Evolutionary conservation across 2,888 invertebrate genomes (phyloP), one percentile per base, ranked within the genome.

Genomic region (Papilio demoleus): DNA sequence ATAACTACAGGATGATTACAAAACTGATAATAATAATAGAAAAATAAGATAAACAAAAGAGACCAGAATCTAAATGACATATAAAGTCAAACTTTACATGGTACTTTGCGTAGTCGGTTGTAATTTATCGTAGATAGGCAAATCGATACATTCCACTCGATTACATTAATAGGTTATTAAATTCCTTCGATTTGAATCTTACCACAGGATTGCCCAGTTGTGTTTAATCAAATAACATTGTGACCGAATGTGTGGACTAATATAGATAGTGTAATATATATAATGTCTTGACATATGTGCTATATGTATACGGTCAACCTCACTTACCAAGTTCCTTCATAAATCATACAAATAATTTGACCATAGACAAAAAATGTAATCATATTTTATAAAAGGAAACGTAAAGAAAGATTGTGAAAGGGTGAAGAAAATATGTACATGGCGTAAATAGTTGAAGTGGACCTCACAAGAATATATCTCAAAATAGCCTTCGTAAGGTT

Each of bases 121-220:
- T 56, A 56, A 56, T 56, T 56, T 31, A 31, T 31, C 8, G 4
- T 31, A n/a, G 31, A 5, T 27, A 56, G 12, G 27, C n/a, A n/a
- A 9, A 56, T 56, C 17, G 31, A 56, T 9, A 56, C 53, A 56
- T 56, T 31, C 53, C 53, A 56, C 8, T 17, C 53, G 9, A 31
- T 4, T 17, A 17, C 9, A 9, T 31, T 31, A 0, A 22, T 9
- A 56, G 53, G 31, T 31, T 31, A 31, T 53, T 22, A 56, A 56
- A 56, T 56, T 56, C 53, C 53, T 56, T n/a, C 9, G 27, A 24
- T 11, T 31, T 56, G 31, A 56, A 12, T 56, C 27, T 31, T 17
- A n/a, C 53, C 53, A 31, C 31, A 56, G 53, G n/a, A 53, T 53
- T 53, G 27, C 53, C 2, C 2, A 31, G 17, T 56, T 11, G 31